phyloP scores from a whole-genome alignment of 2,113 vertebrate genomes.

The Crocuta crocuta region DNA sequence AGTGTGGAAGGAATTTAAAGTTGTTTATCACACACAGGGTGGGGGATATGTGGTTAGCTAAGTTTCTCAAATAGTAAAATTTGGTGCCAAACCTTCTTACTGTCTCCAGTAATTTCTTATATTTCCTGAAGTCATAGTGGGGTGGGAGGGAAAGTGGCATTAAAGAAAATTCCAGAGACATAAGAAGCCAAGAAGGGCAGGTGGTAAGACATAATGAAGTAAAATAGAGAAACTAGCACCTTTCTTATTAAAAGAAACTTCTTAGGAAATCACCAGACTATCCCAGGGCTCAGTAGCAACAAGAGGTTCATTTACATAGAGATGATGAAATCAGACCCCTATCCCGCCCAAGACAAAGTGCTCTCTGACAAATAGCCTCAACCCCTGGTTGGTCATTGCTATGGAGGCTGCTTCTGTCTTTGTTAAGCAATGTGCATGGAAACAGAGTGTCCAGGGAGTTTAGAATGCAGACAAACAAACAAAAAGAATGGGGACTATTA shows the following conservation, averaged over 20 bases:
- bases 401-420: not conserved
- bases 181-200: not conserved
- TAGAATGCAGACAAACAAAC: not conserved
- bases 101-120: not conserved
- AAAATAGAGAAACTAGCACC: not conserved
- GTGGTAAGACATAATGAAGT: not conserved
- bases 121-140: not conserved
- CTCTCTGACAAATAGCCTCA: not conserved
- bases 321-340: not conserved
- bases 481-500: not conserved
- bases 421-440: not conserved
- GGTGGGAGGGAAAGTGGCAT: accelerated
- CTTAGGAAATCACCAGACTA: not conserved
- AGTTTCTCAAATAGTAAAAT: not conserved
- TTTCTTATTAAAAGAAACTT: not conserved
- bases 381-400: too few relatives aligned
- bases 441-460: not conserved
- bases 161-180: not conserved
- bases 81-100: not conserved
- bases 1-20: not conserved
- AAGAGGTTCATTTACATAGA: not conserved
- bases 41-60: not conserved
- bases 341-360: too few relatives aligned
- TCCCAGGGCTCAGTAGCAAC: not conserved
- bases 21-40: not conserved